Evolutionary conservation across 1,140 invertebrate species (phyloP).

Genomic region (Aricia agestis): DNA sequence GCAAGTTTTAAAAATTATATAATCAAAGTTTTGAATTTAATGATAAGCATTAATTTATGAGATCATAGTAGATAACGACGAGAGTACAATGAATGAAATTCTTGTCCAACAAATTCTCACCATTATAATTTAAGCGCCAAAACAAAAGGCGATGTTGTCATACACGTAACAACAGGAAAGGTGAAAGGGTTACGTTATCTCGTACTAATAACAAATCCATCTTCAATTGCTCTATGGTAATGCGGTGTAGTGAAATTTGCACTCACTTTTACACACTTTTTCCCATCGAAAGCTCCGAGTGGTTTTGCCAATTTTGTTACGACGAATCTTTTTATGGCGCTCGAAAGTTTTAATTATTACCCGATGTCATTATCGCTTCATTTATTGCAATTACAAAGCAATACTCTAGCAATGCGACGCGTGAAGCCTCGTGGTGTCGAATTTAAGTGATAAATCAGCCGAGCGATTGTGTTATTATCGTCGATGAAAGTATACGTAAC

Average conservation of each 20-base stretch:
- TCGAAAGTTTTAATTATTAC: constrained; percentile 58
- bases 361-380: constrained; percentile 33
- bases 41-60: background rate
- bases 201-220: constrained; percentile 11
- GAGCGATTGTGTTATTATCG: constrained; percentile 29
- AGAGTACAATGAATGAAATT: constrained; percentile 11
- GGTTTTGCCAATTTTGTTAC: constrained; percentile 29
- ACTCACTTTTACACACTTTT: constrained; percentile 22
- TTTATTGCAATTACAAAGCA: constrained; percentile 25
- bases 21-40: background rate
- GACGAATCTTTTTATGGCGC: constrained; percentile 38
- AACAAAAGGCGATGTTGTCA: constrained; percentile 15
- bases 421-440: constrained; percentile 16
- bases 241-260: constrained; percentile 34
- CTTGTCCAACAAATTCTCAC: constrained; percentile 10
- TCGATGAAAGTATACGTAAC: constrained; percentile 46
- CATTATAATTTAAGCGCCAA: constrained; percentile 7
- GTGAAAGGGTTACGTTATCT: constrained; percentile 2
- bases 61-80: background rate
- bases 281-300: constrained; percentile 22
- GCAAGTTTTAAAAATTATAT: background rate
- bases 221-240: constrained; percentile 27
- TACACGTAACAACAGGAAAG: constrained; percentile 11
- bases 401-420: background rate
- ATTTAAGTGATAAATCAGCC: constrained; percentile 16